These are phyloP conservation scores for Pollicipes pollicipes DNA, from an alignment of 1,140 invertebrate genomes.

Conservation along the genomic window DNA sequence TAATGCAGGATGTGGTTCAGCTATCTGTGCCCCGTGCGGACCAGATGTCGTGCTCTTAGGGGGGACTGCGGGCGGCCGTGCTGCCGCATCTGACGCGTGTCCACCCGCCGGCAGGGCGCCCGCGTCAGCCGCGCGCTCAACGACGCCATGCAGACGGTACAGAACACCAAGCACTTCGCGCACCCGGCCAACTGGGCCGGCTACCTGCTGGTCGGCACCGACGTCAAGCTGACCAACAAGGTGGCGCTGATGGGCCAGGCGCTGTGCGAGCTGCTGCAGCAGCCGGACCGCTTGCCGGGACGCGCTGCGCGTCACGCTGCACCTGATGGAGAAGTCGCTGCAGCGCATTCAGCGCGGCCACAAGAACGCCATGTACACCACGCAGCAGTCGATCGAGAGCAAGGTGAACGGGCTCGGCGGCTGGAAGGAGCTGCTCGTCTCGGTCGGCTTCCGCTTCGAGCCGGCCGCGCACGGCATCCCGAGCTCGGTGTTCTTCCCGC, in stretches of 20 bases:
- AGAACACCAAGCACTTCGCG: conserved; percentile 85
- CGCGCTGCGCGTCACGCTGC: conserved; percentile 37
- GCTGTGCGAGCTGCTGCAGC: conserved; percentile 68
- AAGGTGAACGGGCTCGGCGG: conserved; percentile 71
- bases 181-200: conserved; percentile 93
- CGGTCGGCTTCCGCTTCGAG: conserved; percentile 87
- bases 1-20: too few species aligned
- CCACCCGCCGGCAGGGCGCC: conserved; percentile 29
- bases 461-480: conserved; percentile 83
- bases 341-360: conserved; percentile 84
- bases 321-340: conserved; percentile 72
- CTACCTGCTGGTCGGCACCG: conserved; percentile 64
- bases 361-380: conserved; percentile 95
- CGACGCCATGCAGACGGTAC: conserved; percentile 86
- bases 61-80: too few species aligned
- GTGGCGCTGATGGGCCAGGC: conserved; percentile 84
- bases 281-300: conserved; percentile 57
- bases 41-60: too few species aligned
- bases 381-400: conserved; percentile 87
- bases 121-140: conserved; percentile 51
- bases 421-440: conserved; percentile 86
- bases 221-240: conserved; percentile 77
- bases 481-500: conserved; percentile 89
- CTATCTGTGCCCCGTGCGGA: too few species aligned
- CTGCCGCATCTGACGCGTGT: too few species aligned